Conservation (phyloP, 2,888 invertebrate genomes). For the Hololepta plana region DNA sequence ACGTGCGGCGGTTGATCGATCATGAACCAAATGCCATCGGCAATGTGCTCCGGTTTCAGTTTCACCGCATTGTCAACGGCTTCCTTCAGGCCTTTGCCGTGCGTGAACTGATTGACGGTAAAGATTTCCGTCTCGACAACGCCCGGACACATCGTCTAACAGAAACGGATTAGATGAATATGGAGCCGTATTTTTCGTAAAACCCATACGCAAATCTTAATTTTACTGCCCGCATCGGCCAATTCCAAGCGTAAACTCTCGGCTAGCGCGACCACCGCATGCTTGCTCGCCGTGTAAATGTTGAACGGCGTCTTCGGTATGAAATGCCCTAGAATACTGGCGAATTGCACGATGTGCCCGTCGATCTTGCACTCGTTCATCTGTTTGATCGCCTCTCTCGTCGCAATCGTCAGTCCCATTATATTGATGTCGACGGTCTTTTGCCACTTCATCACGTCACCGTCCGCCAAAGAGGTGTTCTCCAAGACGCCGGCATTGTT, state of each 20-base stretch:
- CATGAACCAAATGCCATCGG: too few species aligned
- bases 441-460: slow-evolving; percentile 13
- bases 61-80: too few species aligned
- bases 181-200: too few species aligned
- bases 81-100: too few species aligned
- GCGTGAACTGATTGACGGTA: too few species aligned
- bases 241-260: slow-evolving; percentile 23
- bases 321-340: slow-evolving; percentile 15
- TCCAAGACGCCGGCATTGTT: slow-evolving; percentile 14
- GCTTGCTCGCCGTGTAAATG: slow-evolving; percentile 18
- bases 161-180: too few species aligned
- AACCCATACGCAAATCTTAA: too few species aligned
- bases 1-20: too few species aligned
- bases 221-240: slow-evolving; percentile 15
- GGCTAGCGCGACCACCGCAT: slow-evolving; percentile 21
- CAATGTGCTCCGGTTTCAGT: too few species aligned
- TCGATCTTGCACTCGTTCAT: slow-evolving; percentile 13
- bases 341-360: slow-evolving; percentile 16
- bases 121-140: too few species aligned
- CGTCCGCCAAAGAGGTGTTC: slow-evolving; percentile 11
- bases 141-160: too few species aligned
- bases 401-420: slow-evolving; percentile 13
- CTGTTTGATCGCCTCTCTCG: slow-evolving; percentile 13
- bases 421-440: slow-evolving; percentile 17
- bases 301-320: slow-evolving; percentile 14